Percentiles rank a stretch among this genome's conserved stretches.
phyloP scores from a whole-genome alignment of 2,888 invertebrate species.

The Tipula helvola region DNA sequence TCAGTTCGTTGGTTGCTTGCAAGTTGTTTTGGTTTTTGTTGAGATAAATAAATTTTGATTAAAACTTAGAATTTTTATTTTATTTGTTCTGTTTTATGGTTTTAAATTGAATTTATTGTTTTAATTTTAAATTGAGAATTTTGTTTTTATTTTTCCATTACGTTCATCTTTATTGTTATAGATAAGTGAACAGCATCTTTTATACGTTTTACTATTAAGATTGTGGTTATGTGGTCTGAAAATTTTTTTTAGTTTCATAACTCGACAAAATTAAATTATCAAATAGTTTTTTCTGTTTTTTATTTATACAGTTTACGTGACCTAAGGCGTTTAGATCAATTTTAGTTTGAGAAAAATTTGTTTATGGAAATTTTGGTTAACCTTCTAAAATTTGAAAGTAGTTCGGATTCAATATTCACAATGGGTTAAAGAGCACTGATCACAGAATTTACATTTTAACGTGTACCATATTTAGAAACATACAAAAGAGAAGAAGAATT shows the following conservation, averaged over 20 bases:
- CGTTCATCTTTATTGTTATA: neutral
- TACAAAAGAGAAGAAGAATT: too few species aligned
- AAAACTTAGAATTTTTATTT: neutral
- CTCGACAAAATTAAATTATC: neutral
- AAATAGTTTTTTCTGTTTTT: neutral
- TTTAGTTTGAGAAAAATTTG: too few species aligned
- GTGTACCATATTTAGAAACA: too few species aligned
- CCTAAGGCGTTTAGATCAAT: neutral
- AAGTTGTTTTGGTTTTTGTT: neutral
- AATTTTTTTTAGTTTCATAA: neutral
- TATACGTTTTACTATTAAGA: neutral
- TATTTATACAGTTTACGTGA: neutral
- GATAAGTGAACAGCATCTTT: neutral
- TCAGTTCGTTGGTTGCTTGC: neutral
- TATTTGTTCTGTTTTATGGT: neutral
- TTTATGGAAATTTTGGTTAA: too few species aligned
- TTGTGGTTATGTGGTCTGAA: neutral
- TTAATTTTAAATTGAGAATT: neutral
- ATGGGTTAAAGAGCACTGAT: too few species aligned
- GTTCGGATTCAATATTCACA: too few species aligned
- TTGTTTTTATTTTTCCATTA: neutral
- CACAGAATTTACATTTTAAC: too few species aligned
- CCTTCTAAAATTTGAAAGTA: too few species aligned
- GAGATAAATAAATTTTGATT: neutral
- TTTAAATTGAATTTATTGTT: neutral